These are phyloP conservation scores for Torymus auratus DNA, from an alignment of 2,888 invertebrate genomes.

Conservation along the genomic window DNA sequence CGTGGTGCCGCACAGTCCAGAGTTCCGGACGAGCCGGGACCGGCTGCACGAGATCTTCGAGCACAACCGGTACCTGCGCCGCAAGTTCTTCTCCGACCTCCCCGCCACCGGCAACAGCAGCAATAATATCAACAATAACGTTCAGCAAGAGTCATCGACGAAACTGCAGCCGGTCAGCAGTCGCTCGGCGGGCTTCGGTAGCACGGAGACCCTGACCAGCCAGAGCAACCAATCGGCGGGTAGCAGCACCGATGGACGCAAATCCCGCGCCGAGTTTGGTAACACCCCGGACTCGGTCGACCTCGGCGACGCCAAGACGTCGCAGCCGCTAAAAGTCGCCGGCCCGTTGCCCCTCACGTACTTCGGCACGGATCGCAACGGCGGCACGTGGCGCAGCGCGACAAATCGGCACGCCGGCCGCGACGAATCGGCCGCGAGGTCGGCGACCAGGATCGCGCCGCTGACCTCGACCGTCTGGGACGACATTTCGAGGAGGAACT, in stretches of 20 bases:
- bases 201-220: conserved; percentile 73
- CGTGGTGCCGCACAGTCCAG: conserved; percentile 58
- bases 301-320: not conserved
- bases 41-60: conserved; percentile 74
- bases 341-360: conserved; percentile 50
- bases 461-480: conserved; percentile 42
- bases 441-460: not conserved
- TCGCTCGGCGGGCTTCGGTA: conserved; percentile 68
- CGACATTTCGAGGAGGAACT: conserved; percentile 28
- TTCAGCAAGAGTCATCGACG: not conserved
- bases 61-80: conserved; percentile 70
- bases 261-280: conserved; percentile 67
- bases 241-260: conserved; percentile 69
- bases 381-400: conserved; percentile 35
- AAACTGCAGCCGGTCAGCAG: conserved; percentile 39
- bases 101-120: conserved; percentile 55
- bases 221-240: conserved; percentile 74
- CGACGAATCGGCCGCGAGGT: conserved; percentile 24
- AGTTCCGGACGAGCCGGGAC: conserved; percentile 69
- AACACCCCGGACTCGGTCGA: conserved; percentile 65
- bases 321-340: not conserved
- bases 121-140: not conserved
- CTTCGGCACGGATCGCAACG: conserved; percentile 51
- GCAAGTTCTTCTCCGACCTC: conserved; percentile 71
- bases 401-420: conserved; percentile 21